Percentiles rank a stretch among this genome's conserved stretches.
Conservation (phyloP, 2,797 vertebrate genomes). For the Smutsia gigantea region DNA sequence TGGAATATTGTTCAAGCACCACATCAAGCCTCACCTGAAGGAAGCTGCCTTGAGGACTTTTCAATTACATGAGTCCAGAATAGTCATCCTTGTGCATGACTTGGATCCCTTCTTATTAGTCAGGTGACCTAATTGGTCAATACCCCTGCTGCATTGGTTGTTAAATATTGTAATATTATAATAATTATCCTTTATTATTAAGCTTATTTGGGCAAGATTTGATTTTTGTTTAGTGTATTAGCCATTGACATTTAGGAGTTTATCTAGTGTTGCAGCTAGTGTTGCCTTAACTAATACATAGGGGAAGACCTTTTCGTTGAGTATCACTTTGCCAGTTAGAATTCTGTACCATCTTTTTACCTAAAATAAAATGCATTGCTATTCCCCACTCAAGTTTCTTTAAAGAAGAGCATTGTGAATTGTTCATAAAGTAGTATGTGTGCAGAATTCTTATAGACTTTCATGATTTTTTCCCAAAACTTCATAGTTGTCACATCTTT, state of each 20-base stretch:
- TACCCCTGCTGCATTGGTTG: background rate
- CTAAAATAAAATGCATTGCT: background rate
- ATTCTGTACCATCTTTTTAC: background rate
- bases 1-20: background rate
- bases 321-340: background rate
- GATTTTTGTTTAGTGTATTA: background rate
- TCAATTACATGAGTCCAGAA: background rate
- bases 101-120: background rate
- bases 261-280: background rate
- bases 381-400: background rate
- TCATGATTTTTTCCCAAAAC: background rate
- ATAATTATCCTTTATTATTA: constrained; percentile 28
- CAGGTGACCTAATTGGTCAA: background rate
- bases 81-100: background rate
- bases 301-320: background rate
- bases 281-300: background rate
- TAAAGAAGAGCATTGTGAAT: background rate
- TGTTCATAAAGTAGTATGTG: background rate
- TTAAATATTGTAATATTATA: background rate
- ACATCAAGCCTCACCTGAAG: background rate
- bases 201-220: background rate
- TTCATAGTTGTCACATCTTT: background rate
- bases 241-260: background rate
- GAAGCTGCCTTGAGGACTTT: background rate
- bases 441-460: background rate